Conservation (phyloP, 2,113 vertebrate species). For the Phalacrocorax carbo region DNA sequence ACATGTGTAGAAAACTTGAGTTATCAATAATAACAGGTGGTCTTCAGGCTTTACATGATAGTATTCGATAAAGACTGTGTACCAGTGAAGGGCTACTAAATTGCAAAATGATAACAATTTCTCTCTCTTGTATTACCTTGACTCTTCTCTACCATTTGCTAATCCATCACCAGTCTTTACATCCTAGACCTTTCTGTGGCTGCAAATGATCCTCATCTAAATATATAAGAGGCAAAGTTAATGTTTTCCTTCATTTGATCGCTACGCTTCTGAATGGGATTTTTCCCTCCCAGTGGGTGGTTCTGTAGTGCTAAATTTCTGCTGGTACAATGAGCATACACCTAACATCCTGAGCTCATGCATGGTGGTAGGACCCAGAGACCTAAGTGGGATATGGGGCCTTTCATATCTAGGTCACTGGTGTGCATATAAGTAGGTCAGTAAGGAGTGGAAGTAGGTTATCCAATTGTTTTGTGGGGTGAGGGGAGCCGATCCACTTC, state of each 20-base stretch:
- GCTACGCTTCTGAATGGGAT: not conserved
- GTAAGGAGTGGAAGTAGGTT: conserved; percentile 34
- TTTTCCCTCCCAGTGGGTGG: not conserved
- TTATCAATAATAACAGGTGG: not conserved
- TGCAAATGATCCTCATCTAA: not conserved
- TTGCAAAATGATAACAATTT: not conserved
- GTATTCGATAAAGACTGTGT: not conserved
- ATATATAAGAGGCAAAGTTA: not conserved
- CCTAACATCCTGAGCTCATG: not conserved
- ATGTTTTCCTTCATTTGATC: not conserved
- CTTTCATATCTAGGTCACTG: not conserved
- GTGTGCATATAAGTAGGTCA: conserved; percentile 55
- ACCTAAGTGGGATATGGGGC: not conserved
- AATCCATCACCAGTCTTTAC: not conserved
- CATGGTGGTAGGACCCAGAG: not conserved
- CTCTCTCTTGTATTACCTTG: not conserved
- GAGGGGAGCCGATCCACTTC: not conserved
- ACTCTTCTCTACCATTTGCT: not conserved
- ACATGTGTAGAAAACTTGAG: not conserved
- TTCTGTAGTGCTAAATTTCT: not conserved
- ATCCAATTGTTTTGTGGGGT: conserved; percentile 5
- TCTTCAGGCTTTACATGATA: not conserved
- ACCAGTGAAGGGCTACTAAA: not conserved
- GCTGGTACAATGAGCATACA: not conserved
- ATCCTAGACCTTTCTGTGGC: not conserved